phyloP scores from a whole-genome alignment of 2,797 vertebrate genomes.

The Melanotaenia parkinsoni region DNA sequence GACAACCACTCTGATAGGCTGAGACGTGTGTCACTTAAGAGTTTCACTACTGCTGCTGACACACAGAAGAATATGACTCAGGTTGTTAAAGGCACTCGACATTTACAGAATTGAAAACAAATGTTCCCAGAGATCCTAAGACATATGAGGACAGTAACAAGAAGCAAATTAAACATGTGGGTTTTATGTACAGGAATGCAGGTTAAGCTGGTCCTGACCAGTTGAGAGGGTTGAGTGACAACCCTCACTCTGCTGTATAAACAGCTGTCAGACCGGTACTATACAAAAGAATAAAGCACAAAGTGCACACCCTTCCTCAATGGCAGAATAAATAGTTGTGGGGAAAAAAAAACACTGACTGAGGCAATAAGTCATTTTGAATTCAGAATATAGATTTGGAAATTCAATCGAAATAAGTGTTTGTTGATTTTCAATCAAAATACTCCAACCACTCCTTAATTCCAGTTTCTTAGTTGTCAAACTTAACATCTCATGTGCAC shows the following conservation, averaged over 20 bases:
- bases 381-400: too few species aligned
- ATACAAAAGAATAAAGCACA: neutral
- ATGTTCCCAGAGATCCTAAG: slow-evolving; percentile 1
- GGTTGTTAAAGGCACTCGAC: neutral
- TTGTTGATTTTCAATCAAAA: neutral
- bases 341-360: neutral
- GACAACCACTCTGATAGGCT: neutral
- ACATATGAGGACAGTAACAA: slow-evolving; percentile 11
- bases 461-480: neutral
- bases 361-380: neutral
- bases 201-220: neutral
- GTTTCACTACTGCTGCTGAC: slow-evolving; percentile 1
- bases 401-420: neutral
- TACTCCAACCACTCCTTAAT: neutral
- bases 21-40: slow-evolving; percentile 2
- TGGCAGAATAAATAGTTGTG: neutral
- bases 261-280: neutral
- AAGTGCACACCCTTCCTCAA: neutral
- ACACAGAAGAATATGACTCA: slow-evolving; percentile 1
- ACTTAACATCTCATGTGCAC: neutral
- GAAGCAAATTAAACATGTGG: slow-evolving; percentile 12
- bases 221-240: neutral
- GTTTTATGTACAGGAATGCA: slow-evolving; percentile 2
- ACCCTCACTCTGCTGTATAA: neutral
- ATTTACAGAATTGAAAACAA: slow-evolving; percentile 12